Evolutionary conservation across 2,797 vertebrate genomes (phyloP).

Genomic region (Paguma larvata): DNA sequence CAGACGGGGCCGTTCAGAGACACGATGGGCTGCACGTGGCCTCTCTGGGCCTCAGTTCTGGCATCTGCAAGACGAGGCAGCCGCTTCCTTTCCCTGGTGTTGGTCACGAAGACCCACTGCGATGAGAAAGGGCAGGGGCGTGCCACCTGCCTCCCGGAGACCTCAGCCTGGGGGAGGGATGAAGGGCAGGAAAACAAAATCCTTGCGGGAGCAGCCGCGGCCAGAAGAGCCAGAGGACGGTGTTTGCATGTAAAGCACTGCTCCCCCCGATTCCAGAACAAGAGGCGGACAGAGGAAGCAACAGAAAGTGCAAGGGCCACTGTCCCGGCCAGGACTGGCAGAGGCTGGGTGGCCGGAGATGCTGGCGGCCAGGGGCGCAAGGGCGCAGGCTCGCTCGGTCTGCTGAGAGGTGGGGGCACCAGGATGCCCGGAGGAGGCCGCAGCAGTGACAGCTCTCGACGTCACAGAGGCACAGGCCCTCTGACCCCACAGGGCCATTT

Average conservation of each 20-base stretch:
- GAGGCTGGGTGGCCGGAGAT: not conserved
- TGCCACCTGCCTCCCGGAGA: not conserved
- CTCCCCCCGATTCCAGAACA: not conserved
- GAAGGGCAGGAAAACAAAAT: not conserved
- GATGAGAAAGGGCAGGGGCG: not conserved
- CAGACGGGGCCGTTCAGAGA: not conserved
- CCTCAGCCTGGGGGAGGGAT: not conserved
- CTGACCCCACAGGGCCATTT: not conserved
- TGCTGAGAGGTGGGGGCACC: not conserved
- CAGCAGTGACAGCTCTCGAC: not conserved
- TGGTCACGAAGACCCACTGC: not conserved
- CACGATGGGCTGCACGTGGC: too few species aligned
- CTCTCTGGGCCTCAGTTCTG: not conserved
- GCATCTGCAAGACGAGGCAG: not conserved
- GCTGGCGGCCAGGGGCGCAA: not conserved
- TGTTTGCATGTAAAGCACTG: not conserved
- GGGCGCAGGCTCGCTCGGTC: not conserved
- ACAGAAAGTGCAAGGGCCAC: rapidly evolving
- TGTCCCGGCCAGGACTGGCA: not conserved
- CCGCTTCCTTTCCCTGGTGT: not conserved
- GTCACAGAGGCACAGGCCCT: not conserved
- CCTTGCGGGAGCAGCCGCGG: not conserved
- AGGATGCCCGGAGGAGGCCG: not conserved
- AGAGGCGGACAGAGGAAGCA: not conserved
- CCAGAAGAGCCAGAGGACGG: not conserved